These are phyloP conservation scores for Lucifuga dentata DNA, from an alignment of 2,113 vertebrate species.

Conservation along the genomic window DNA sequence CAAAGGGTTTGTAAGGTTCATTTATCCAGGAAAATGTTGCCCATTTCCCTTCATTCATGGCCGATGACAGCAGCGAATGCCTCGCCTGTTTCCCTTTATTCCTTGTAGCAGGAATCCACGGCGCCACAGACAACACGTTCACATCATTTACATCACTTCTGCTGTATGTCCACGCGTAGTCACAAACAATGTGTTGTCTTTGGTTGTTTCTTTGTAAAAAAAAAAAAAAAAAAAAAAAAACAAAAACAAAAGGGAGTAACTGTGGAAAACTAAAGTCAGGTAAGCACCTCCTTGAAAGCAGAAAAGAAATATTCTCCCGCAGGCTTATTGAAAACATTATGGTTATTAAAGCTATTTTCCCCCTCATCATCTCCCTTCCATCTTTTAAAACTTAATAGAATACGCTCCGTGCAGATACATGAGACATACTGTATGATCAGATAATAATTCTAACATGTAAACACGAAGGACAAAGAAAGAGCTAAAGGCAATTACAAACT, in stretches of 20 bases:
- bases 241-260: too few species aligned
- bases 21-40: conserved; percentile 40
- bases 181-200: conserved; percentile 54
- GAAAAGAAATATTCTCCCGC: too few species aligned
- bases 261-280: too few species aligned
- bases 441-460: too few species aligned
- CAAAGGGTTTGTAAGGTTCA: conserved; percentile 36
- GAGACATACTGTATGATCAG: too few species aligned
- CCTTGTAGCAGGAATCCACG: conserved; percentile 42
- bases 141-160: conserved; percentile 50
- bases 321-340: too few species aligned
- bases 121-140: conserved; percentile 57
- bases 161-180: conserved; percentile 34
- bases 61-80: conserved; percentile 53
- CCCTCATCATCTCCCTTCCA: background rate
- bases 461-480: too few species aligned
- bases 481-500: too few species aligned
- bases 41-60: conserved; percentile 43
- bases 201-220: conserved; percentile 15
- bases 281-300: too few species aligned
- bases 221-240: too few species aligned
- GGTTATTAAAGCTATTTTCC: too few species aligned
- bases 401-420: background rate
- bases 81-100: conserved; percentile 34
- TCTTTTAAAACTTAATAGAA: background rate